phyloP scores from a whole-genome alignment of 2,888 invertebrate species.

The Caenorhabditis sinica region DNA sequence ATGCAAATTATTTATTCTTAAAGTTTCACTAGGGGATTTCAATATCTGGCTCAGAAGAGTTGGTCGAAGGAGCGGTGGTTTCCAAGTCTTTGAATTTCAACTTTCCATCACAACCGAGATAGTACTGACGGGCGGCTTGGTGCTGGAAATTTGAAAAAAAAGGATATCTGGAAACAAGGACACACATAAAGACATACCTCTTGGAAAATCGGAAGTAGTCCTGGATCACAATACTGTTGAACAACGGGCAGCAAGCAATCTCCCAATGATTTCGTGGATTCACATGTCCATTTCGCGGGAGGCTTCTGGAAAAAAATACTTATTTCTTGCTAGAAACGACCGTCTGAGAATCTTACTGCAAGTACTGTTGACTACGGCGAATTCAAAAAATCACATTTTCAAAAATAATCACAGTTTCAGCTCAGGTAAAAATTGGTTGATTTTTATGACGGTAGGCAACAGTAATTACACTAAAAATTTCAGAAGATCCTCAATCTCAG shows the following conservation, averaged over 20 bases:
- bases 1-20: constrained; percentile 41
- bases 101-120: constrained; percentile 51
- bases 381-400: too few relatives aligned
- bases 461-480: too few relatives aligned
- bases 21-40: neutral
- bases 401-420: too few relatives aligned
- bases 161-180: neutral
- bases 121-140: constrained; percentile 26
- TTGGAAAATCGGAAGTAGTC: constrained; percentile 14
- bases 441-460: too few relatives aligned
- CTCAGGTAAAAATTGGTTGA: too few relatives aligned
- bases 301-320: neutral
- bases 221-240: constrained; percentile 23
- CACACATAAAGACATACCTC: neutral
- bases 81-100: constrained; percentile 40
- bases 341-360: too few relatives aligned
- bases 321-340: neutral
- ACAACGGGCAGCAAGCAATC: constrained; percentile 23
- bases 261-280: neutral
- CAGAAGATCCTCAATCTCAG: too few relatives aligned
- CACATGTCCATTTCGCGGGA: constrained; percentile 22
- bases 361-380: too few relatives aligned
- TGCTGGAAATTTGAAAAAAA: constrained; percentile 39
- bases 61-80: neutral
- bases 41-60: neutral